Base-by-base conservation (phyloP, 1,140 invertebrate genomes). In the Anastatus disparis region DNA sequence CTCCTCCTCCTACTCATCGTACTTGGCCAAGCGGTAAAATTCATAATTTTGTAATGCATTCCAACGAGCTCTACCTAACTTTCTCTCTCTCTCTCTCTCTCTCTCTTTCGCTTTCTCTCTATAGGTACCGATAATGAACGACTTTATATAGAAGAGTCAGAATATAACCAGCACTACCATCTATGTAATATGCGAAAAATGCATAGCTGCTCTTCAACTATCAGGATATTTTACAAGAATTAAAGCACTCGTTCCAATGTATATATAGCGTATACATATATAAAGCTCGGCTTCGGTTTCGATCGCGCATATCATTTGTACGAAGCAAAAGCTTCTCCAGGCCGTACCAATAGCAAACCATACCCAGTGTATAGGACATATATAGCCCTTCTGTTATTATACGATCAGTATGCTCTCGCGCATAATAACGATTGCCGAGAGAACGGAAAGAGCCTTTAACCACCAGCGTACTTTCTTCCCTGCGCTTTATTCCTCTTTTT, bases 1-100 rank as follows among this genome's bases (percentile, higher is more conserved):
- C 52, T 27, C 22, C 22, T 13, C 24, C n/a, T 12, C 3, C 15
- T 13, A 3, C 46, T 20, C 53, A 7, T 7, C 31, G 31, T 40
- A 31, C 31, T 40, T 3, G 24, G 20, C 55, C 17, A 27, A 31
- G 27, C 27, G 31, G 40, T 46, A 20, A 64, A 67, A 73, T 73
- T 73, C 58, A 73, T 73, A 75, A 64, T 73, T 75, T 65, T 50
- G 20, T 52, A 52, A 64, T 64, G 27, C 61, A 62, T 62, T 62
- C 59, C 56, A 42, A 59, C 56, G 27, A 55, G 52, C 27, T 31
- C 31, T 15, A 35, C 31, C 31, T n/a, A n/a, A n/a, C n/a, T 10
- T 26, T 42, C 31, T 29, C 27, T 29, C n/a, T n/a, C n/a, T n/a
- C n/a, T n/a, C n/a, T n/a, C n/a, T n/a, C n/a, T n/a, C n/a, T n/a